Evolutionary conservation across 2,888 invertebrate species (phyloP), one percentile per base, ranked within the genome.

Genomic region (Philereme vetulata): DNA sequence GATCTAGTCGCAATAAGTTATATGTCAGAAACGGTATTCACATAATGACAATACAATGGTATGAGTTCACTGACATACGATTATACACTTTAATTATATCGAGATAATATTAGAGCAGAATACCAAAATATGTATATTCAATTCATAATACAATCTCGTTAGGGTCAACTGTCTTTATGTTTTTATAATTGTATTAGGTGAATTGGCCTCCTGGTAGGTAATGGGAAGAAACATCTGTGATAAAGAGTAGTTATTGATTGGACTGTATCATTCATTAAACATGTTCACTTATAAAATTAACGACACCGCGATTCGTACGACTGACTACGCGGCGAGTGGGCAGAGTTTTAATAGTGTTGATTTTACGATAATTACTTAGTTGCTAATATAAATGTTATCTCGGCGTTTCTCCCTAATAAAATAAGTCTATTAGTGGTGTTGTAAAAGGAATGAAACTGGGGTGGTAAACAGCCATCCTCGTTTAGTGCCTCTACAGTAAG

Each of bases 401-500:
- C 80, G 72, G 72, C 80, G 79, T 78, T 78, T 81, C 78, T 78
- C 75, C 72, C 75, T 82, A 84, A 85, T 88, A 85, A 87, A 87
- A 85, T 85, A 84, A 86, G 80, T 83, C 78, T 85, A 83, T 87
- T 86, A 87, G 84, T 80, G 82, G 84, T 78, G 84, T 77, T 84
- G 82, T 85, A 85, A 85, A 84, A 83, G 80, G 77, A 84, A 85
- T 78, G 78, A 80, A 81, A 78, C 80, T 65, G 76, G 77, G 81
- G 81, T 76, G 83, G 84, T 82, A 84, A 85, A 85, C 82, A 83
- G 81, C 77, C 81, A 81, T 83, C 81, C 80, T 77, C 79, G 82
- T 86, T 86, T 85, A 86, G 82, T 85, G 84, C 79, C 79, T 81
- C 77, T 84, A 81, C 82, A 77, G 82, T 81, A 81, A 80, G 86